Base-by-base conservation (phyloP, 2,888 invertebrate species). In the Choristoneura rosaceana region DNA sequence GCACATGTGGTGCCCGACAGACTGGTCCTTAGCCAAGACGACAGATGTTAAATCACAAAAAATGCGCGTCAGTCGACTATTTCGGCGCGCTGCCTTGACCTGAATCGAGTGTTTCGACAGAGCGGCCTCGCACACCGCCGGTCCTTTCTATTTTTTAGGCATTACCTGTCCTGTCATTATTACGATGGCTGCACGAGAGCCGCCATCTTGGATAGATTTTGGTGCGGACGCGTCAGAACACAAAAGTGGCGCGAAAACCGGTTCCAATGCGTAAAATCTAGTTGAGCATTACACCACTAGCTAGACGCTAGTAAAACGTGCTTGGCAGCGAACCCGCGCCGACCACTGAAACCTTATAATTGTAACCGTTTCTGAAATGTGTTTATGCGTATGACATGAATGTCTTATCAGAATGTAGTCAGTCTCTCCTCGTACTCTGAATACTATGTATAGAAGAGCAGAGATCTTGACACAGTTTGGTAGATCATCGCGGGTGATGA, bases 81-180 rank as follows among this genome's bases (percentile, higher is more conserved):
- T 94, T 94, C 93, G 93, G 93, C 92, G 90, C 87, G 87, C 92
- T 85, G 93, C 93, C 93, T 94, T 94, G 93, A 94, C 93, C 93
- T 83, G 92, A 91, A 93, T 94, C 87, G 90, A 90, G 88, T 91
- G 88, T 93, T 93, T 93, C 93, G 88, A 91, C 93, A 93, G 90
- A 92, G 86, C 92, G 93, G 90, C 93, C 92, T 93, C 92, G 93
- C 88, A 91, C 92, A 91, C 92, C 74, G 68, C 92, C 92, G 91
- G 93, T 93, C 94, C 94, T 93, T 94, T 92, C 92, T 94, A 94
- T 93, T 93, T 94, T 94, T 94, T 94, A 93, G 92, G 92, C 89
- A 93, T 93, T 93, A 93, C 93, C 92, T 93, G 93, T 93, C 91
- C 90, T 92, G 71, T 68, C 71, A 92, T 93, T 92, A 93, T 93